Conservation (phyloP, 2,797 vertebrate genomes). For the Thamnophis elegans region DNA sequence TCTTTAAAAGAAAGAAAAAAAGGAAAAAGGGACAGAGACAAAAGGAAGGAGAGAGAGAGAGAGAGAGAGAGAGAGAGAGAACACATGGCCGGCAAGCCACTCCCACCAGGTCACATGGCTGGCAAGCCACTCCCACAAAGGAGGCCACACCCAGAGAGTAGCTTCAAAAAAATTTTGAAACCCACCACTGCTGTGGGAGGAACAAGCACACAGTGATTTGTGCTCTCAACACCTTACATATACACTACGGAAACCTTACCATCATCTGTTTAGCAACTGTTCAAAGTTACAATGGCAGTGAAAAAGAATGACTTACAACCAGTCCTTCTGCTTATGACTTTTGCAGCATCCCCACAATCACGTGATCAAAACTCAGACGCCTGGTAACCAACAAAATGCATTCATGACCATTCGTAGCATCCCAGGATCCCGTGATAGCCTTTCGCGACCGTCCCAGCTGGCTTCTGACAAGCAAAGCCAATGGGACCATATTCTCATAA, state of each 20-base stretch:
- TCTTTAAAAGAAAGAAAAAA: too few relatives aligned
- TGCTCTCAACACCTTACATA: not conserved
- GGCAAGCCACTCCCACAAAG: too few relatives aligned
- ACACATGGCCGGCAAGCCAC: too few relatives aligned
- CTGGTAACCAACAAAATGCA: not conserved
- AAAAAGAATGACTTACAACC: not conserved
- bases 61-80: too few relatives aligned
- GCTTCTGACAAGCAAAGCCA: not conserved
- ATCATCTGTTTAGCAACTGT: not conserved
- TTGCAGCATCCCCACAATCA: not conserved
- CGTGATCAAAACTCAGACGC: not conserved
- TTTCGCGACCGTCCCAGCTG: not conserved
- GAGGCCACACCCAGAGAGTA: too few relatives aligned
- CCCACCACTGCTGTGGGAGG: too few relatives aligned
- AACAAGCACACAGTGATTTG: not conserved
- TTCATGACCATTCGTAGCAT: not conserved
- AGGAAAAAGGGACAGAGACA: too few relatives aligned
- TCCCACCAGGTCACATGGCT: too few relatives aligned
- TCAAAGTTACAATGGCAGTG: not conserved
- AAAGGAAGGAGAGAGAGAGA: too few relatives aligned
- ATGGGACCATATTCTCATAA: not conserved
- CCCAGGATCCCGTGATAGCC: not conserved
- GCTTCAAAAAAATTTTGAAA: too few relatives aligned
- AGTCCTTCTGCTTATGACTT: not conserved
- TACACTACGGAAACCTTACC: not conserved